phyloP scores from a whole-genome alignment of 2,888 invertebrate species.

The Hirtodrosophila alboralis region DNA sequence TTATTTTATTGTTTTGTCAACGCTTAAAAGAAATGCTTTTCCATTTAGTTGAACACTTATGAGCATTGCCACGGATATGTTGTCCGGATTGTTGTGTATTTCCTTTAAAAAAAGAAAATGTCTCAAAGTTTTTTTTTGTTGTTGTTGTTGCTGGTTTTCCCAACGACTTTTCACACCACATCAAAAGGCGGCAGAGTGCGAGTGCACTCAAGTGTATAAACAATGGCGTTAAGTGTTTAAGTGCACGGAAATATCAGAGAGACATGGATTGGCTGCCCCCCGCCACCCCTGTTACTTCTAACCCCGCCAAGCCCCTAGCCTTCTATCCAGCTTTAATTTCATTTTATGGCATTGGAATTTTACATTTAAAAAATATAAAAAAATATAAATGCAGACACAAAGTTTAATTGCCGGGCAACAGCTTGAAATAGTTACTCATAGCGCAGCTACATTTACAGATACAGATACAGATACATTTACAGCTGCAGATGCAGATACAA shows the following conservation, averaged over 20 bases:
- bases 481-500: slow-evolving; percentile 34
- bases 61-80: slow-evolving; percentile 72
- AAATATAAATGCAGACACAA: slow-evolving; percentile 65
- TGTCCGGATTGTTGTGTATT: slow-evolving; percentile 43
- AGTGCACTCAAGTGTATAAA: slow-evolving; percentile 78
- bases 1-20: slow-evolving; percentile 78
- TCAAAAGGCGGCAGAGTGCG: slow-evolving; percentile 71
- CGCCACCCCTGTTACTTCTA: neutral
- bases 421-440: slow-evolving; percentile 65
- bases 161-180: slow-evolving; percentile 77
- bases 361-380: too few relatives aligned
- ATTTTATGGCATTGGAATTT: slow-evolving; percentile 68
- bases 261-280: slow-evolving; percentile 68
- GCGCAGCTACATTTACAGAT: slow-evolving; percentile 6
- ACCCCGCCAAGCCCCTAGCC: neutral
- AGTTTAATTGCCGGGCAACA: slow-evolving; percentile 74
- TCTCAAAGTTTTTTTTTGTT: slow-evolving; percentile 41
- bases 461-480: slow-evolving; percentile 29
- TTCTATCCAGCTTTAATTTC: slow-evolving; percentile 71
- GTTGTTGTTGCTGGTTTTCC: slow-evolving; percentile 41
- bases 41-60: slow-evolving; percentile 80
- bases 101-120: slow-evolving; percentile 61
- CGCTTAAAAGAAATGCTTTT: slow-evolving; percentile 78
- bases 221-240: slow-evolving; percentile 79
- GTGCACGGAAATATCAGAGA: slow-evolving; percentile 73